These are phyloP conservation scores for Rhinella marina DNA, from an alignment of 2,797 vertebrate genomes.

Conservation along the genomic window DNA sequence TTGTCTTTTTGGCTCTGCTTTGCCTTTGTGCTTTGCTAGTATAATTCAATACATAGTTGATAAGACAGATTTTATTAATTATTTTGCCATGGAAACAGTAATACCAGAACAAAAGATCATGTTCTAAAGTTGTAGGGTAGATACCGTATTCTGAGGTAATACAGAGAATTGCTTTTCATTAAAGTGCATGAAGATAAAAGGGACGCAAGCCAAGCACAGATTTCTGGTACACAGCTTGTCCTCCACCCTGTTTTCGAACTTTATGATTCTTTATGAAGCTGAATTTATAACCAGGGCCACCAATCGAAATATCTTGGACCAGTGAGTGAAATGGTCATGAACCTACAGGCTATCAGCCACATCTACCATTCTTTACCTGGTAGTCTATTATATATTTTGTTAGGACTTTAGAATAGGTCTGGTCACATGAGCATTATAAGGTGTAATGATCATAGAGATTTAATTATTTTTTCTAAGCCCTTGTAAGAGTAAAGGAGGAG, in stretches of 20 bases:
- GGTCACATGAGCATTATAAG: too few species aligned
- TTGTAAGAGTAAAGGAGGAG: too few species aligned
- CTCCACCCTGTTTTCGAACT: background rate
- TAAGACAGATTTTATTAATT: constrained; percentile 22
- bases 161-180: background rate
- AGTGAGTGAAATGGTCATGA: too few species aligned
- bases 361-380: background rate
- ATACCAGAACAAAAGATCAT: constrained; percentile 49
- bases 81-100: constrained; percentile 51
- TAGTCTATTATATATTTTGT: background rate
- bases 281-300: too few species aligned
- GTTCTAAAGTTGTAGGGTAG: constrained; percentile 31
- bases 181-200: constrained; percentile 4
- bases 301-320: too few species aligned
- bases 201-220: background rate
- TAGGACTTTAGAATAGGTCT: background rate
- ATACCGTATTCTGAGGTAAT: background rate
- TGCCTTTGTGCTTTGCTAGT: constrained; percentile 15
- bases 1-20: constrained; percentile 17
- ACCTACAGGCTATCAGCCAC: background rate
- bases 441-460: too few species aligned
- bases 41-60: constrained; percentile 35
- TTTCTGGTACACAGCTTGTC: background rate
- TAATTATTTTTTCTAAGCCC: too few species aligned
- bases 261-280: background rate